Evolutionary conservation across 2,797 vertebrate genomes (phyloP).

Genomic region (Sphenopsis melanotis): DNA sequence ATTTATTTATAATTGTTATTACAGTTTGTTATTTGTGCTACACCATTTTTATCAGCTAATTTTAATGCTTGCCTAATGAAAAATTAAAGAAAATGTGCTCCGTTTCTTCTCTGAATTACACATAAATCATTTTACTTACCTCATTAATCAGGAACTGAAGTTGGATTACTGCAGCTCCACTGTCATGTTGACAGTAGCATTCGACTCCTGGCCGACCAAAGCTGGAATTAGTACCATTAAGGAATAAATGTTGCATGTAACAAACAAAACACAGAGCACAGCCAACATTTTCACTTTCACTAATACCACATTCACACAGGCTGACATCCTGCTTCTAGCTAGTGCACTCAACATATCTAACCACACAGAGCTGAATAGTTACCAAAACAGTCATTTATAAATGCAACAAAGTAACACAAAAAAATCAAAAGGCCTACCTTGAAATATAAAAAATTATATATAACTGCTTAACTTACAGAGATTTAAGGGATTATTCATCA

Average conservation of each 20-base stretch:
- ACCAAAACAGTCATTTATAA: background rate
- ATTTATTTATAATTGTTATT: background rate
- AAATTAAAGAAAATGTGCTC: background rate
- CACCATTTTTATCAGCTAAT: background rate
- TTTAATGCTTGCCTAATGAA: background rate
- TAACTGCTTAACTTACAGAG: background rate
- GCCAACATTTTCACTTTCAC: background rate
- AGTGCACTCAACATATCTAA: background rate
- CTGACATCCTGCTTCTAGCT: background rate
- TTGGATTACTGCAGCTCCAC: conserved; percentile 92
- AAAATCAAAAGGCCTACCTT: background rate
- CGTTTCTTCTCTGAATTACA: background rate
- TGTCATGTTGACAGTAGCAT: conserved; percentile 97
- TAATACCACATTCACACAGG: background rate
- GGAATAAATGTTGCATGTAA: conserved; percentile 66
- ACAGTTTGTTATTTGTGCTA: background rate
- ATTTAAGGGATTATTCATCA: background rate
- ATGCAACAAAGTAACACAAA: background rate
- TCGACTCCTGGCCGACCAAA: conserved; percentile 96
- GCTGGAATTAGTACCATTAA: conserved; percentile 82
- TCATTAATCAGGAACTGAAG: conserved; percentile 99
- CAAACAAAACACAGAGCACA: background rate
- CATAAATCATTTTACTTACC: conserved; percentile 77
- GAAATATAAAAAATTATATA: background rate
- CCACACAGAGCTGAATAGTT: background rate